phyloP scores from a whole-genome alignment of 2,113 vertebrate species.

The Paradoxurus hermaphroditus region DNA sequence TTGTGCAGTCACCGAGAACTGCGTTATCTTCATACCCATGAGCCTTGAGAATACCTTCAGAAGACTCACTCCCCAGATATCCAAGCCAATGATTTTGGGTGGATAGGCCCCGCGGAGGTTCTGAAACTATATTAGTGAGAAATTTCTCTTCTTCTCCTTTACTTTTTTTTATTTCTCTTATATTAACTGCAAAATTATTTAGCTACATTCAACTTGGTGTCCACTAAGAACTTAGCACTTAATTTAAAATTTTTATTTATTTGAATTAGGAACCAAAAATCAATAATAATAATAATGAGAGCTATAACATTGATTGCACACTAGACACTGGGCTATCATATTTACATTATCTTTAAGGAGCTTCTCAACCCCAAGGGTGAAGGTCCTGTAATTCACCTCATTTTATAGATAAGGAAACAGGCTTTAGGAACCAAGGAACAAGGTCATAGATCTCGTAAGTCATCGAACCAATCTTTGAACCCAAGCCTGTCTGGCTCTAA shows the following conservation, averaged over 20 bases:
- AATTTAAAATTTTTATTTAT: background rate
- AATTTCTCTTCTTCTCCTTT: background rate
- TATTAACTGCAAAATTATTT: background rate
- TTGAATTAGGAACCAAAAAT: background rate
- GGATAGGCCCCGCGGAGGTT: rapidly evolving
- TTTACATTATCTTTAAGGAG: background rate
- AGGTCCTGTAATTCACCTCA: background rate
- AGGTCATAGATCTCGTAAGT: background rate
- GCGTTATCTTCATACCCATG: rapidly evolving
- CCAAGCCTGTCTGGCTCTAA: too few relatives aligned
- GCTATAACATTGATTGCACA: background rate
- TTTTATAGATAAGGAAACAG: background rate
- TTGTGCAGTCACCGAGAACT: background rate
- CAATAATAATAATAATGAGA: background rate
- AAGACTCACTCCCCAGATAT: background rate
- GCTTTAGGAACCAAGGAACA: background rate
- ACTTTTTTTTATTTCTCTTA: background rate
- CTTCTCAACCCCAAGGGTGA: background rate
- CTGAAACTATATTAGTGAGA: background rate
- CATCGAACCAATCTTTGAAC: background rate
- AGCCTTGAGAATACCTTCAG: background rate
- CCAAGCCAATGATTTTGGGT: too few relatives aligned
- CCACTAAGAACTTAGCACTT: background rate
- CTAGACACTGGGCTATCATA: background rate
- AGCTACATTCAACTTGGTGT: background rate